Percentiles rank a stretch among this genome's conserved stretches.
phyloP scores from a whole-genome alignment of 2,113 vertebrate genomes.

The Dicerorhinus sumatrensis region DNA sequence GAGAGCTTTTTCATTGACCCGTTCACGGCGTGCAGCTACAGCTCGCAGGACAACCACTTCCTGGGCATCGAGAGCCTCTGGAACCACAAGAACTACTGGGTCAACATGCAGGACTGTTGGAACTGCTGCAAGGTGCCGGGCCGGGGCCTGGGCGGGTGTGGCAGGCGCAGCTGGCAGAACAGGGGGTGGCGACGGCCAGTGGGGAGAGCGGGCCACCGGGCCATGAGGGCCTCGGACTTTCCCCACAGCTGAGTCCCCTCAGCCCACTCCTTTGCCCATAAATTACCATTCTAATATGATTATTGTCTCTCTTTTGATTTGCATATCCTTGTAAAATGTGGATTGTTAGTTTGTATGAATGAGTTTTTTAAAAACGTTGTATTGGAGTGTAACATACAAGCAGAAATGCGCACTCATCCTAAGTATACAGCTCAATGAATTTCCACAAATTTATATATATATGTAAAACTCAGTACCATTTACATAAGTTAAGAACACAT shows the following conservation, averaged over 20 bases:
- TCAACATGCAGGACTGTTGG: conserved; percentile 96
- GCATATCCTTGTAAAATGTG: neutral
- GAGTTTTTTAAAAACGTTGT: neutral
- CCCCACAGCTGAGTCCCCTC: neutral
- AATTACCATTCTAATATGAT: neutral
- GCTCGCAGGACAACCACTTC: conserved; percentile 86
- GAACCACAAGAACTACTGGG: conserved; percentile 96
- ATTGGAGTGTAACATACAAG: neutral
- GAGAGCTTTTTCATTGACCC: conserved; percentile 96
- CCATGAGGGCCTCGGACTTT: neutral
- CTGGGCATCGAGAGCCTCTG: conserved; percentile 95
- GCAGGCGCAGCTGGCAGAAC: fast-evolving
- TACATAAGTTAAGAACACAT: neutral
- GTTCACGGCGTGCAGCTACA: conserved; percentile 88
- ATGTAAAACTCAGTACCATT: neutral
- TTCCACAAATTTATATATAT: no score
- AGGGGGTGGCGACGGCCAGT: fast-evolving
- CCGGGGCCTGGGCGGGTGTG: fast-evolving
- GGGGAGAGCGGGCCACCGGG: no score
- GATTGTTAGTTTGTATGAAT: neutral
- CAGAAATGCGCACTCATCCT: neutral
- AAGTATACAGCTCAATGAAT: fast-evolving
- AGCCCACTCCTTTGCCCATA: neutral
- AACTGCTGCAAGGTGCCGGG: conserved; percentile 88
- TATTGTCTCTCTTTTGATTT: neutral